Evolutionary conservation across 2,888 invertebrate species (phyloP), one percentile per base, ranked within the genome.

Genomic region (Oligia fasciuncula): DNA sequence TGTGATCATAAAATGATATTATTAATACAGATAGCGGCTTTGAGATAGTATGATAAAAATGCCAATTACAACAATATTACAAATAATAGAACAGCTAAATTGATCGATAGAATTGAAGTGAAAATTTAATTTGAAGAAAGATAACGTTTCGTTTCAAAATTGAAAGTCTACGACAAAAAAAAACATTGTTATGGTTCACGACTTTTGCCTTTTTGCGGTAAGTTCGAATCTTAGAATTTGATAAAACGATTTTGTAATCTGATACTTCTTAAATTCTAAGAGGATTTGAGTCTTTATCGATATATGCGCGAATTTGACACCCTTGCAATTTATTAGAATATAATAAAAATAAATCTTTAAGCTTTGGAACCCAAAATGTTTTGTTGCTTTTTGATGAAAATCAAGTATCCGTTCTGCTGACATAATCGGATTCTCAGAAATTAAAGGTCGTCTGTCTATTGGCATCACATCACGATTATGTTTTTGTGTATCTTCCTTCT

Each of bases 401-500:
- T 76, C 76, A 76, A 71, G 72, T 17, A 76, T 71, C 43, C 54
- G 62, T 71, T 76, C 60, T 43, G 63, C 60, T 43, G 63, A 76
- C 65, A 72, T 83, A 74, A 86, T 87, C 81, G 81, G 75, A 80
- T 85, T 85, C 77, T 49, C 54, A 67, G 35, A 71, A 87, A 75
- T 87, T 74, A 75, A 69, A 67, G 70, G 66, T 69, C 65, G 29
- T 54, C 51, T 43, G 62, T 66, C 57, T 79, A 76, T 76, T 19
- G n/a, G 23, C 46, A 73, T 51, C 49, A 43, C 14, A 49, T 49
- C 49, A 49, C 14, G 49, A 49, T 76, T 40, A 66, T 74, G n/a
- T 73, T 79, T 68, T 71, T 84, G 46, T 60, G 29, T 11, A 63
- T 54, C n/a, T 35, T 70, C 19, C 1, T 49, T 63, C 40, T 73